Percentiles rank a stretch among this genome's conserved stretches.
Evolutionary conservation across 2,797 vertebrate genomes (phyloP).

Genomic region (Myotis findleyi): DNA sequence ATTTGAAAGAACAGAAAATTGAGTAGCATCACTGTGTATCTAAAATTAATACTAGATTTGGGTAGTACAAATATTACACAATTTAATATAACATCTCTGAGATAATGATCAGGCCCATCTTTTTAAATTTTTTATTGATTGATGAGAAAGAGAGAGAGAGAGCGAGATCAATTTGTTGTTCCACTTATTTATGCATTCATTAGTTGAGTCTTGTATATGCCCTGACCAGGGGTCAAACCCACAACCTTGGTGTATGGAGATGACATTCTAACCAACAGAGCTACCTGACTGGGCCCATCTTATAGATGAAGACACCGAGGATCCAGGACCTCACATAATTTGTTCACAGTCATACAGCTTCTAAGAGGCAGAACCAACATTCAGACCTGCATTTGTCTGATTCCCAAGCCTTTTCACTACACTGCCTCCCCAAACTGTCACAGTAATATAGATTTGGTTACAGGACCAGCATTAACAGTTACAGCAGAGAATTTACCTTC

Average conservation of each 20-base stretch:
- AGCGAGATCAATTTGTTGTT: neutral
- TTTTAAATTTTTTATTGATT: neutral
- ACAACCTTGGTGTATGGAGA: neutral
- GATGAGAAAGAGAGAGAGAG: neutral
- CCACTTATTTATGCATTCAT: neutral
- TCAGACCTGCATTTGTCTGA: neutral
- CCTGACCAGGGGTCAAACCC: neutral
- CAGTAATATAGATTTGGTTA: neutral
- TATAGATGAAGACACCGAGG: conserved; percentile 18
- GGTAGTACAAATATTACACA: neutral
- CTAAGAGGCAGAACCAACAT: conserved; percentile 15
- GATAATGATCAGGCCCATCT: neutral
- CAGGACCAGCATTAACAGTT: neutral
- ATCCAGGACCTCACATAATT: neutral
- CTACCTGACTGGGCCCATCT: neutral
- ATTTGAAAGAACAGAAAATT: neutral
- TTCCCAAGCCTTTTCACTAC: neutral
- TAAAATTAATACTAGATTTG: neutral
- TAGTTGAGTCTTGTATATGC: neutral
- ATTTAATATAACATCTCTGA: neutral
- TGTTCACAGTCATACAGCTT: neutral
- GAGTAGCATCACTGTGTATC: neutral
- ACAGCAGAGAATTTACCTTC: conserved; percentile 89
- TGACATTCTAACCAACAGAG: neutral
- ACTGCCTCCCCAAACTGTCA: neutral